Percentiles rank a stretch among this genome's conserved stretches.
Evolutionary conservation across 2,113 vertebrate genomes (phyloP).

Genomic region (Natator depressus): DNA sequence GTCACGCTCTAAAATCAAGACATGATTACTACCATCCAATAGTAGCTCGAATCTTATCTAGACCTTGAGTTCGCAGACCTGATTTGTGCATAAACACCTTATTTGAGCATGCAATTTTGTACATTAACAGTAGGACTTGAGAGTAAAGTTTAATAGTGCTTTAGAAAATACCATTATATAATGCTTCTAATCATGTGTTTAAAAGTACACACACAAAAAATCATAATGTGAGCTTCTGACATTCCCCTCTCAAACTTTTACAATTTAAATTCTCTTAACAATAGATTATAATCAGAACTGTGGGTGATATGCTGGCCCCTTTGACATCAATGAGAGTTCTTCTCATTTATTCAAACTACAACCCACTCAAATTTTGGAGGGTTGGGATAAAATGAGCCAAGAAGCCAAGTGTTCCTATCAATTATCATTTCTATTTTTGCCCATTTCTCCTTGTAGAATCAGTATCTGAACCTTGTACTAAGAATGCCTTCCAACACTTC

Average conservation of each 20-base stretch:
- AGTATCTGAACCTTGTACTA: background rate
- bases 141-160: too few species aligned
- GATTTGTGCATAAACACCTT: too few species aligned
- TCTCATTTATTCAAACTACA: background rate
- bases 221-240: background rate
- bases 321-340: background rate
- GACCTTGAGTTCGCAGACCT: background rate
- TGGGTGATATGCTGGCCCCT: too few species aligned
- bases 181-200: too few species aligned
- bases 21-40: background rate
- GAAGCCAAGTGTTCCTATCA: background rate
- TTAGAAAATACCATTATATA: too few species aligned
- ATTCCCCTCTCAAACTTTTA: too few species aligned
- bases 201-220: too few species aligned
- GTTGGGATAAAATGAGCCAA: background rate
- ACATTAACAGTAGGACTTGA: too few species aligned
- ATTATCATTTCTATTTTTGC: background rate
- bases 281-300: too few species aligned
- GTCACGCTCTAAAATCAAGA: background rate
- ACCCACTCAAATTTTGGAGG: background rate
- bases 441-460: background rate
- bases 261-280: too few species aligned
- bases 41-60: background rate
- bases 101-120: too few species aligned
- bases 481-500: background rate